phyloP scores from a whole-genome alignment of 2,888 invertebrate species.

The Hirtodrosophila trivittata region DNA sequence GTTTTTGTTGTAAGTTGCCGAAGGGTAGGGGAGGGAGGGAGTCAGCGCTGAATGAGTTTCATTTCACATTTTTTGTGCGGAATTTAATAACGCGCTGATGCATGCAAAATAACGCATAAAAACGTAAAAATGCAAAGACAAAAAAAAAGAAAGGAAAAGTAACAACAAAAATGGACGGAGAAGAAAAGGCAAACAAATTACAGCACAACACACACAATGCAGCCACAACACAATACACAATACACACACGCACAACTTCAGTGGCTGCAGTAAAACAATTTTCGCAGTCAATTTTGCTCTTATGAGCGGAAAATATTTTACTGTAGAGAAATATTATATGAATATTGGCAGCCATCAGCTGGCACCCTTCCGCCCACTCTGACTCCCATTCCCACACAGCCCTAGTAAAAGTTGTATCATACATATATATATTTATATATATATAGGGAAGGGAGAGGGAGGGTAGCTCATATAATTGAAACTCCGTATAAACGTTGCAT shows the following conservation, averaged over 20 bases:
- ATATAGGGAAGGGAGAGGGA: not conserved
- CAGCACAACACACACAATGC: conserved; percentile 32
- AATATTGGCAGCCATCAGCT: conserved; percentile 61
- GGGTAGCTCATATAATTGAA: conserved; percentile 25
- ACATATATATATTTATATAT: not conserved
- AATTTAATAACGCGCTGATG: conserved; percentile 78
- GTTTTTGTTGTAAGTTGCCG: not conserved
- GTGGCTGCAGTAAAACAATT: conserved; percentile 73
- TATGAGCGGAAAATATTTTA: conserved; percentile 76
- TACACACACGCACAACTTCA: conserved; percentile 36
- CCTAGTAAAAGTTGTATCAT: not conserved
- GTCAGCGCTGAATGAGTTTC: conserved; percentile 30
- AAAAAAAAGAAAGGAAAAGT: conserved; percentile 30
- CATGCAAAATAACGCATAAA: conserved; percentile 80
- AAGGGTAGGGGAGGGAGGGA: not conserved
- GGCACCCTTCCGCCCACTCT: not conserved
- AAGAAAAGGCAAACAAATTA: conserved; percentile 69
- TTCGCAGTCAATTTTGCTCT: conserved; percentile 80
- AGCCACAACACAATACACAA: conserved; percentile 2
- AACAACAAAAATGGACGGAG: conserved; percentile 15
- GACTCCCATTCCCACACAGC: too few relatives aligned
- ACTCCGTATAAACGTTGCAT: conserved; percentile 9
- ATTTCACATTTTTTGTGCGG: conserved; percentile 29
- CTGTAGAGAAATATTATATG: conserved; percentile 69
- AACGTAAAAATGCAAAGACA: conserved; percentile 73